Conservation (phyloP, 2,113 vertebrate species). For the Phylloscopus whistleri region DNA sequence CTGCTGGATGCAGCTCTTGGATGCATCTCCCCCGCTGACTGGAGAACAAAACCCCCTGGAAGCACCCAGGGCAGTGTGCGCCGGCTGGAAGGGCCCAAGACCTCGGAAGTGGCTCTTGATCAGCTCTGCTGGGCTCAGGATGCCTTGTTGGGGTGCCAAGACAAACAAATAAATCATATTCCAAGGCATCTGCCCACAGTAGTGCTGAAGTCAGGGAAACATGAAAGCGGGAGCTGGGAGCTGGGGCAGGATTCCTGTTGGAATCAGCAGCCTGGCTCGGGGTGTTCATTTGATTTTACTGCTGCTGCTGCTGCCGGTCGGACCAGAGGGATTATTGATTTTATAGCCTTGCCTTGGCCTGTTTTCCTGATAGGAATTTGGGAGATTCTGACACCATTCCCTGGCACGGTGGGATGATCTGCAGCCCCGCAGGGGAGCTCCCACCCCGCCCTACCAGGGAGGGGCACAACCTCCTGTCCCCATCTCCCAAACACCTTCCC, state of each 20-base stretch:
- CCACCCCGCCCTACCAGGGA: fast-evolving
- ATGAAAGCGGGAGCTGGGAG: slow-evolving; percentile 6
- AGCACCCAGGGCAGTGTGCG: slow-evolving; percentile 16
- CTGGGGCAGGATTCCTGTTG: slow-evolving; percentile 43
- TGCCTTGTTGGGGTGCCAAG: slow-evolving; percentile 64
- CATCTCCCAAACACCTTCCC: not conserved
- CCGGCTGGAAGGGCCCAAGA: slow-evolving; percentile 24
- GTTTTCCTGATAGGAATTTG: not conserved
- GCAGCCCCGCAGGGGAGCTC: not conserved
- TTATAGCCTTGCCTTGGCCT: not conserved
- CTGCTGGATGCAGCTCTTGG: not conserved
- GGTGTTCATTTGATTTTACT: not conserved
- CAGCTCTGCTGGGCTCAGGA: slow-evolving; percentile 51
- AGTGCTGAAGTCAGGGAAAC: slow-evolving; percentile 22
- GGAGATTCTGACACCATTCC: not conserved
- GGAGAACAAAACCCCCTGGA: not conserved
- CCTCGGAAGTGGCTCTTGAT: slow-evolving; percentile 65
- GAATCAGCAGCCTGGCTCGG: slow-evolving; percentile 11
- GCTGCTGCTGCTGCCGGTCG: not conserved
- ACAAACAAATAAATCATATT: slow-evolving; percentile 72
- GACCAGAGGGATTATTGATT: not conserved
- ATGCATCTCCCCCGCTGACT: not conserved
- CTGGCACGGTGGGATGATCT: not conserved
- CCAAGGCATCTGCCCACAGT: slow-evolving; percentile 56
- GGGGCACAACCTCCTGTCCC: not conserved